Evolutionary conservation across 1,140 invertebrate genomes (phyloP).

Genomic region (Halictus rubicundus): DNA sequence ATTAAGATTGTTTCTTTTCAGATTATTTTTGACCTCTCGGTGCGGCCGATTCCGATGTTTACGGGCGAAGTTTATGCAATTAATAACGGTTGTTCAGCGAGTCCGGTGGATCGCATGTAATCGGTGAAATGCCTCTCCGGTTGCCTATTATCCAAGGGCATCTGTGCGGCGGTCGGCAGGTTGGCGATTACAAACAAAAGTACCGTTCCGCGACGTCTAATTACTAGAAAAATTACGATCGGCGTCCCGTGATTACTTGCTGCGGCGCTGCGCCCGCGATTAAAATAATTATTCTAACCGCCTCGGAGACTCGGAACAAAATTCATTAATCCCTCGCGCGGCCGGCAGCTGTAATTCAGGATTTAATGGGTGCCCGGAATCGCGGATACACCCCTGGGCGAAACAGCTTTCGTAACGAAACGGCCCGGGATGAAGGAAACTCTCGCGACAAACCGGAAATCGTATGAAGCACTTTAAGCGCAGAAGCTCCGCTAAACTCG

Average conservation of each 20-base stretch:
- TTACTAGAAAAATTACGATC: slow-evolving; percentile 7
- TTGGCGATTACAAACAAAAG: not conserved
- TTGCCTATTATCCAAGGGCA: not conserved
- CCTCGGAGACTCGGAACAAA: not conserved
- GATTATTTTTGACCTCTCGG: too few species aligned
- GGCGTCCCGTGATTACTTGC: slow-evolving; percentile 1
- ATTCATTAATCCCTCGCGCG: not conserved
- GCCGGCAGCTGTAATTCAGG: not conserved
- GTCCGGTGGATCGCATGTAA: too few species aligned
- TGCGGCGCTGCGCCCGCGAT: not conserved
- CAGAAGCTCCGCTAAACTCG: too few species aligned
- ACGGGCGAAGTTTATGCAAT: too few species aligned
- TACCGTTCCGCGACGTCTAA: not conserved
- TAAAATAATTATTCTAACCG: slow-evolving; percentile 1
- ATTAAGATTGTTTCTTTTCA: too few species aligned
- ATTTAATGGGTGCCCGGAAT: not conserved
- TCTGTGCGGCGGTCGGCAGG: not conserved
- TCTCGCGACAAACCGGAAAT: too few species aligned
- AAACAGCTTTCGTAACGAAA: too few species aligned
- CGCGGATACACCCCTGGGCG: not conserved
- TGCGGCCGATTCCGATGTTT: too few species aligned
- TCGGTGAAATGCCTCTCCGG: too few species aligned
- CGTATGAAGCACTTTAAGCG: too few species aligned
- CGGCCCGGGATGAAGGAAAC: too few species aligned
- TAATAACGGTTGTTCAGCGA: too few species aligned